Evolutionary conservation across 2,888 invertebrate genomes (phyloP), one percentile per base, ranked within the genome.

Genomic region (Cenopis cana): DNA sequence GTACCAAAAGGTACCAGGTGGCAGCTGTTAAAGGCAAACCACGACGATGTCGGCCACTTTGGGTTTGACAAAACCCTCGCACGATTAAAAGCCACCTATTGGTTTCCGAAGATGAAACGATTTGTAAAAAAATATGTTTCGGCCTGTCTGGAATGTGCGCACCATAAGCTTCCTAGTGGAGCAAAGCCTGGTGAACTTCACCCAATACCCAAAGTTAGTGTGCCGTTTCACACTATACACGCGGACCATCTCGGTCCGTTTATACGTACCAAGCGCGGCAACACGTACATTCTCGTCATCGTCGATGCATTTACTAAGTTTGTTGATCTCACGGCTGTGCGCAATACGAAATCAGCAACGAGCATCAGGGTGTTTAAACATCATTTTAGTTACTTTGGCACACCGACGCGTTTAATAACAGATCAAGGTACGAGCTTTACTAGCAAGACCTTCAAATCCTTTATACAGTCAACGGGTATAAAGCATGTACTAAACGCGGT

Each of bases 31-130:
- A 36, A 38, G 3, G 36, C 36, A 18, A 59, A 59, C 6, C 57
- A 59, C 8, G 57, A 59, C 8, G 49, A 49, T 2, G 17, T 17
- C 1, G 38, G 38, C 0, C 57, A 59, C 17, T 59, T 59, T 6
- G 57, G 57, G 5, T 59, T 20, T 12, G 57, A 59, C 10, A 59
- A 59, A 38, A 59, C 57, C 5, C 12, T 59, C 0, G 18, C 18
- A 1, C 18, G 57, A 12, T 6, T 59, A 2, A 18, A 17, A 18
- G 17, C 18, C 2, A 17, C 18, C 8, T 59, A 38, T 18, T 59
- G 57, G 57, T 59, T 59, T 3, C 38, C 57, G 20, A 59, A 59
- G 17, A 59, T 38, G 57, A 38, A 36, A 10, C 56, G 57, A 2
- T 59, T 59, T 12, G 17, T 17, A 0, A 59, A 59, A 8, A 59